Evolutionary conservation across 2,888 invertebrate genomes (phyloP), one percentile per base, ranked within the genome.

Genomic region (Perdita meconis): DNA sequence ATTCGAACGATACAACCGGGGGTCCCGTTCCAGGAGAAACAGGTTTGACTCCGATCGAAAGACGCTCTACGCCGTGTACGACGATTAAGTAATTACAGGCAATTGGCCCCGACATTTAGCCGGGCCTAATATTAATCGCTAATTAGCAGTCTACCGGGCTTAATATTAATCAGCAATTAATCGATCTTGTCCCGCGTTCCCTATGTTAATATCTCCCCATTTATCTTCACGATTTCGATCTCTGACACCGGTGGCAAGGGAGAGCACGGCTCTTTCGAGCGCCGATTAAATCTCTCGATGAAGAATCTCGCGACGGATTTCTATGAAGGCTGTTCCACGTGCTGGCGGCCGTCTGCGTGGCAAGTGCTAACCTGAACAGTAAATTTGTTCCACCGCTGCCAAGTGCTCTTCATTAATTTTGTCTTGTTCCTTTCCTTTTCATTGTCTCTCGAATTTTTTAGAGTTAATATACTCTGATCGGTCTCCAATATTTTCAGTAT

Each of bases 81-180:
- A 56, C 78, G 81, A 84, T 85, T 85, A 85, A 85, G 84, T 81
- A 83, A 85, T 83, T 81, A 81, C 73, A 78, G 60, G 78, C 81
- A 85, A 85, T 85, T 85, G 70, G 75, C 67, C 71, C 44, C 61
- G 72, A 66, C 72, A 70, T 66, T 68, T 64, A 66, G 53, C 60
- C 51, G 40, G 63, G 59, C 65, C 71, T 53, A 66, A 78, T 78
- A 81, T 80, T 78, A 81, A 81, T 80, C 69, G 74, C 57, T 69
- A 75, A 77, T 77, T 75, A 69, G 68, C 67, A 47, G 60, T 56
- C 53, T 16, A 36, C 34, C 16, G 36, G 60, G 53, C 56, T 74
- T 60, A 70, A 68, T 78, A 81, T 81, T 81, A 81, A 81, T 83
- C 80, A 71, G 66, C 51, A 63, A 77, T 83, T 80, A 84, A 84